Evolutionary conservation across 1,140 invertebrate genomes (phyloP).

Genomic region (Anastatus disparis): DNA sequence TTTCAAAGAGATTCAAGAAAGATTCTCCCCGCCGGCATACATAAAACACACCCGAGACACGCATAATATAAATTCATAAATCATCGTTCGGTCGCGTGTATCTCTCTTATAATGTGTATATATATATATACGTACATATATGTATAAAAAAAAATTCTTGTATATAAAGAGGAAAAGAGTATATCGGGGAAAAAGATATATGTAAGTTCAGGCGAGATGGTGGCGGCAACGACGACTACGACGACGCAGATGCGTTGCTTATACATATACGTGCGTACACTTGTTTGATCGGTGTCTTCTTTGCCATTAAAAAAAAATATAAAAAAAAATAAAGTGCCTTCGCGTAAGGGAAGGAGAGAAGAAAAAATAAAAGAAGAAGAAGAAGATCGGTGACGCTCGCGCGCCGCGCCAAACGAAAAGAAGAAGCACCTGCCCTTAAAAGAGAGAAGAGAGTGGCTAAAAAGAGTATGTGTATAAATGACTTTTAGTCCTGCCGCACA

Average conservation of each 20-base stretch:
- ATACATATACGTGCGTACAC: too few relatives aligned
- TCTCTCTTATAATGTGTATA: neutral
- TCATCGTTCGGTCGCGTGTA: slow-evolving; percentile 12
- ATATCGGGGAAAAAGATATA: too few relatives aligned
- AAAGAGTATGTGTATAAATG: too few relatives aligned
- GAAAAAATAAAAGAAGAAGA: neutral
- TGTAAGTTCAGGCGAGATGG: too few relatives aligned
- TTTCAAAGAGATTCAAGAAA: too few relatives aligned
- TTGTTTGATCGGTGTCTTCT: slow-evolving; percentile 41
- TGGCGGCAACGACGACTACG: neutral
- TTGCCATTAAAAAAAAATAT: slow-evolving; percentile 18
- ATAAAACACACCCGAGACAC: neutral
- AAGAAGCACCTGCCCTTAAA: slow-evolving; percentile 20
- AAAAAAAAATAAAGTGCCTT: neutral
- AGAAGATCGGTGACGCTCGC: slow-evolving; percentile 16
- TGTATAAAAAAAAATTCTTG: neutral
- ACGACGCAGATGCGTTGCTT: slow-evolving; percentile 34
- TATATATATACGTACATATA: neutral
- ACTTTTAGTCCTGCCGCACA: too few relatives aligned
- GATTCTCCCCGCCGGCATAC: neutral
- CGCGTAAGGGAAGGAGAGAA: too few relatives aligned
- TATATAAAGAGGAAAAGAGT: neutral
- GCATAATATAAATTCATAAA: slow-evolving; percentile 29
- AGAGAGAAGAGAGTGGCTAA: too few relatives aligned
- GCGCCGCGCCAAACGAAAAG: neutral